Base-by-base conservation (phyloP, 2,797 vertebrate species). In the Merluccius polli region DNA sequence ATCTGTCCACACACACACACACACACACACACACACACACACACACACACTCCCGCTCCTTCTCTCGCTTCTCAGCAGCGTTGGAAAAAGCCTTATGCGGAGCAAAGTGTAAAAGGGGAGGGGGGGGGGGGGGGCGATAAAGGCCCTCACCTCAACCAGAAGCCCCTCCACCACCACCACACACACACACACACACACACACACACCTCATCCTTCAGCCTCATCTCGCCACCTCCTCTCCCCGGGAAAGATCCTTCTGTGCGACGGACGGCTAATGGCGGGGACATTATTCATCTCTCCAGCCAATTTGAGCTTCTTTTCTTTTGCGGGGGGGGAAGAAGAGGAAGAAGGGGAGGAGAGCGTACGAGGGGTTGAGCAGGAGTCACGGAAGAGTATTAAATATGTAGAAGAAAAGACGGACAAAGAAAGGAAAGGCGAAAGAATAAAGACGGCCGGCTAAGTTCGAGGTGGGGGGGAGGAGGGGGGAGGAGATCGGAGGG, bases 241-340 rank as follows among this genome's bases (percentile, higher is more conserved):
- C 52, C 52, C n/a, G 24, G 44, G 44, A 48, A 48, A 18, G 91
- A 93, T 94, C 90, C 82, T 85, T 93, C 93, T 93, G 89, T 82
- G 87, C 90, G 89, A 84, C 85, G 31, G 89, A 84, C 85, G 30
- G 89, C 91, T 95, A 95, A 95, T 95, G 93, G 90, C 79, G 88
- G 89, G 84, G 91, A 95, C 95, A 95, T 95, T 94, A 95, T 95
- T 95, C 94, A 94, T 94, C 93, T 94, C 94, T 94, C 93, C 93
- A 94, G 95, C 92, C 92, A 95, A 88, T 95, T 85, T 95, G 91
- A 87, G 90, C 73, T 93, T 91, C 92, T 85, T 83, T 92, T 87
- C 91, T 91, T 88, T 2, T 86, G 86, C 90, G 86, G 86, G 88
- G 76, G 78, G 87, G 85, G 81, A 80, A 88, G 83, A 70, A 35